Percentiles rank a stretch among this genome's conserved stretches.
These are phyloP conservation scores for Semibalanus balanoides DNA, from an alignment of 1,140 invertebrate species.

Conservation along the genomic window DNA sequence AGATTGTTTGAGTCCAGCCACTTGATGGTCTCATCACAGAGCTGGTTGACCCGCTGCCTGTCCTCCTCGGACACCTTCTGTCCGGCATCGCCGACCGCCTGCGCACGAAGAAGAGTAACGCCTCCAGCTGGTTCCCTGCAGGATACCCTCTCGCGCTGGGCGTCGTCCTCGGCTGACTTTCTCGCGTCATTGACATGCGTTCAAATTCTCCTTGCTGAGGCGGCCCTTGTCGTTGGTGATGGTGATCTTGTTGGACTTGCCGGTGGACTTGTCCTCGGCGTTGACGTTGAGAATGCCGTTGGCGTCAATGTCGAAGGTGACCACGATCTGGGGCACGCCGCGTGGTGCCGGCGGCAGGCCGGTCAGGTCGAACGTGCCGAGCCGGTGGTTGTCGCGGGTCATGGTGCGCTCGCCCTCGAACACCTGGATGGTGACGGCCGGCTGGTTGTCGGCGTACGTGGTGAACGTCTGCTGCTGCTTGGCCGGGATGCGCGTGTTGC, in stretches of 20 bases:
- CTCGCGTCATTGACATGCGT: too few species aligned
- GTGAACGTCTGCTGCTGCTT: slow-evolving; percentile 99
- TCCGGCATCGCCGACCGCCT: too few species aligned
- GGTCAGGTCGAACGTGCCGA: slow-evolving; percentile 96
- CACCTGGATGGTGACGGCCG: slow-evolving; percentile 97
- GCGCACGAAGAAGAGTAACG: too few species aligned
- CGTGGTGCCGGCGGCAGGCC: slow-evolving; percentile 90
- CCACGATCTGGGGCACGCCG: slow-evolving; percentile 41
- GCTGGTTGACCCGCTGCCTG: too few species aligned
- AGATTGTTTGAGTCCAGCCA: too few species aligned
- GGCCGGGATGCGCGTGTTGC: slow-evolving; percentile 87
- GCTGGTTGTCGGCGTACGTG: slow-evolving; percentile 96
- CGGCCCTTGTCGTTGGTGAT: too few species aligned
- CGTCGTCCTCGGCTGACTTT: too few species aligned
- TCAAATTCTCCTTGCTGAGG: too few species aligned
- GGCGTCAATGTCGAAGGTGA: slow-evolving; percentile 33
- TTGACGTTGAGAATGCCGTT: slow-evolving; percentile 37
- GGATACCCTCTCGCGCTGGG: too few species aligned
- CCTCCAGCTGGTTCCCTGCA: too few species aligned
- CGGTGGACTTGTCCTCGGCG: slow-evolving; percentile 45
- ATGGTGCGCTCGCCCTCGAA: slow-evolving; percentile 96
- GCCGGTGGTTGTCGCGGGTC: slow-evolving; percentile 97
- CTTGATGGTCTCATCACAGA: too few species aligned
- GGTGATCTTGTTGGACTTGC: slow-evolving; percentile 45
- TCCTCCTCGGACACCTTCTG: too few species aligned